Base-by-base conservation (phyloP, 2,888 invertebrate genomes). In the Watsonalla binaria region DNA sequence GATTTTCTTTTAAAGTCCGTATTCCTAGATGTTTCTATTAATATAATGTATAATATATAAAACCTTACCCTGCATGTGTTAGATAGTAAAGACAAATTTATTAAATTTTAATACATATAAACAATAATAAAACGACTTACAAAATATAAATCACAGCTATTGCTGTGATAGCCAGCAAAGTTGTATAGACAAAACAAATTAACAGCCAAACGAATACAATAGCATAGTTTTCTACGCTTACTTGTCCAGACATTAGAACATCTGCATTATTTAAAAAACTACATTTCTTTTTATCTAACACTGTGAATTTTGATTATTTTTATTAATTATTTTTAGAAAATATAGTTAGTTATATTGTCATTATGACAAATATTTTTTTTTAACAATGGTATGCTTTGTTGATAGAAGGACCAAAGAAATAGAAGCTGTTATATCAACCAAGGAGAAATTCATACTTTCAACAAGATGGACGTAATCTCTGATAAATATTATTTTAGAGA, bases 161-260 rank as follows among this genome's bases (percentile, higher is more conserved):
- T 2, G 77, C 76, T 13, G 84, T 84, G 6, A 80, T 47, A 2
- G 80, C 73, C 33, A 88, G 66, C 45, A 88, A 57, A 5, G 76
- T 72, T 11, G 81, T 76, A 49, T 84, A 88, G 4, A 77, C 51
- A 2, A 78, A 78, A 59, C 82, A 81, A 55, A 85, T 74, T 33
- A 65, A 74, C 53, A 86, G 61, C 89, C 87, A 88, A 62, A 80
- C 62, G 47, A 80, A 55, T 54, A 78, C 57, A 60, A 75, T 61
- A 52, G 74, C 73, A 71, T 78, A 79, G 49, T 77, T 62, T 54
- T 78, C 76, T 61, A 74, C 66, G 65, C 61, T 70, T 65, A 72
- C 68, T 64, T 69, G 65, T 65, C 65, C 72, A 74, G 82, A 81
- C 86, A 87, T 87, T 68, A 75, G 72, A 70, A 65, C 52, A 50